Conservation (phyloP, 2,888 invertebrate species). For the Lissonota sp. region DNA sequence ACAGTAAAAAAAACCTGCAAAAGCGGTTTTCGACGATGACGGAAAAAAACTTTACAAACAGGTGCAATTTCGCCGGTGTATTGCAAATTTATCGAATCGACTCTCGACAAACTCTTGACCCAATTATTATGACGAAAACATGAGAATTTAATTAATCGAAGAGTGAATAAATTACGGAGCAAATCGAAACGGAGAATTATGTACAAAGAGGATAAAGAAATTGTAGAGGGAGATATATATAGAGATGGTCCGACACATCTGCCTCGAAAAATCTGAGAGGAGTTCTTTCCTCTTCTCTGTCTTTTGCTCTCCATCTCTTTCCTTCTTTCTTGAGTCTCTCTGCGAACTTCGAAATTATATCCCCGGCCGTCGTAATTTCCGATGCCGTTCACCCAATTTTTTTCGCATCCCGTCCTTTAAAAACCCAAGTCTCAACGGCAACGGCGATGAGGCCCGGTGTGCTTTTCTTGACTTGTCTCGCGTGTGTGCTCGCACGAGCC, state of each 20-base stretch:
- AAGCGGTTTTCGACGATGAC: too few species aligned
- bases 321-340: constrained; percentile 32
- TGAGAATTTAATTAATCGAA: constrained; percentile 34
- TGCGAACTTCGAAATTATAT: constrained; percentile 64
- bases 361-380: constrained; percentile 63
- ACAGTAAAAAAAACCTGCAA: too few species aligned
- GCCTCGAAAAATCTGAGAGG: constrained; percentile 46
- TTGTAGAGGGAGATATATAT: background rate
- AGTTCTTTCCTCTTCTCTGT: constrained; percentile 15
- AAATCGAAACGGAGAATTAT: background rate
- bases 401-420: constrained; percentile 65
- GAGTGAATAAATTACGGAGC: constrained; percentile 8
- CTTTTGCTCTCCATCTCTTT: constrained; percentile 25
- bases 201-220: too few species aligned
- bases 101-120: constrained; percentile 31
- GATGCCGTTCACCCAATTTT: constrained; percentile 72
- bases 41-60: too few species aligned
- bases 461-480: constrained; percentile 52
- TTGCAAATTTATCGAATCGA: background rate
- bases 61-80: background rate
- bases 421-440: constrained; percentile 69
- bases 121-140: constrained; percentile 36
- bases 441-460: constrained; percentile 63
- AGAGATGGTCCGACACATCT: constrained; percentile 25
- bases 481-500: constrained; percentile 35